Conservation (phyloP, 2,888 invertebrate genomes). For the Glyphotaelius pellucidus region DNA sequence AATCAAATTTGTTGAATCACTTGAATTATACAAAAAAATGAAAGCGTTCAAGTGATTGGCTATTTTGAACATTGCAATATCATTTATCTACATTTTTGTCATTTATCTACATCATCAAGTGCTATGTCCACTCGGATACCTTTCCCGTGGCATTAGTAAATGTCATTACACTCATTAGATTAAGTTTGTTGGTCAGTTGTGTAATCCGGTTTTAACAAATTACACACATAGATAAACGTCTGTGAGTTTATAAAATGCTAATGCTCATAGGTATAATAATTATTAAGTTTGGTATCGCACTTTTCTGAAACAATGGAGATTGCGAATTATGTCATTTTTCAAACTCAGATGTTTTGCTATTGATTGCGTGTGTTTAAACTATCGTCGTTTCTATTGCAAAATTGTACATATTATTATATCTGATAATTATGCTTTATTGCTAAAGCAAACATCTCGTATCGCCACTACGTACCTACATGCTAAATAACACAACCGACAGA, state of each 20-base stretch:
- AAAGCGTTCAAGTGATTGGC: constrained; percentile 14
- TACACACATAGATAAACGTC: not conserved
- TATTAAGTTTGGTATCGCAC: not conserved
- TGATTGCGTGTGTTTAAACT: not conserved
- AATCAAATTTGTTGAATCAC: not conserved
- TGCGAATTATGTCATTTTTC: not conserved
- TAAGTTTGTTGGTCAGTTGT: not conserved
- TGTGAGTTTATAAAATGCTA: not conserved
- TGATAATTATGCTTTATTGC: not conserved
- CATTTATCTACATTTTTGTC: not conserved
- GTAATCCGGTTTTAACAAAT: constrained; percentile 15
- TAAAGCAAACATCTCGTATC: not conserved
- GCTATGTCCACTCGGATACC: constrained; percentile 8
- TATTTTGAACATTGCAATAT: not conserved
- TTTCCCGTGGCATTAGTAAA: constrained; percentile 27
- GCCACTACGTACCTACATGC: not conserved
- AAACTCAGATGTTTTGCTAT: not conserved
- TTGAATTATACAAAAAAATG: not conserved
- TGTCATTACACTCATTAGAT: constrained; percentile 11
- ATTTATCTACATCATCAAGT: too few relatives aligned
- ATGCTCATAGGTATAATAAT: not conserved
- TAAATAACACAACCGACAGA: not conserved
- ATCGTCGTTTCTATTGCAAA: not conserved
- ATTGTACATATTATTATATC: not conserved
- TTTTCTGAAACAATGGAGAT: not conserved